These are phyloP conservation scores for Cheilosia soror DNA, from an alignment of 2,888 invertebrate species.

Conservation along the genomic window DNA sequence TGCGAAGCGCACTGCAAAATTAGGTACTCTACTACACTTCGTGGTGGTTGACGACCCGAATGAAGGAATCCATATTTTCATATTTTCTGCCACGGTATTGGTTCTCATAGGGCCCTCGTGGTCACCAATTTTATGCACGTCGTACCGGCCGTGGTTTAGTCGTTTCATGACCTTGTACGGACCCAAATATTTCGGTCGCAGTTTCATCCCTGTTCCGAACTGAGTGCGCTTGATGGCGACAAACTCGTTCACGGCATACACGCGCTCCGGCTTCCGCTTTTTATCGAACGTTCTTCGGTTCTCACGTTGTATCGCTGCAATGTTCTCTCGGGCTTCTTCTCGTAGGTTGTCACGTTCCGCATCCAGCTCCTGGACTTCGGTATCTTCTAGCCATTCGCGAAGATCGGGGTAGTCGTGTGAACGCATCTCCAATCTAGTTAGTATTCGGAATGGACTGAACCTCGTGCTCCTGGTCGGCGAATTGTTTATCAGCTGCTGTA, in stretches of 20 bases:
- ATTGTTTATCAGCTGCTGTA: conserved; percentile 74
- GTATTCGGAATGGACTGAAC: conserved; percentile 24
- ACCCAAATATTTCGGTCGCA: conserved; percentile 45
- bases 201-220: conserved; percentile 42
- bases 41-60: too few species aligned
- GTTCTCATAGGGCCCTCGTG: conserved; percentile 41
- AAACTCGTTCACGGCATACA: conserved; percentile 38
- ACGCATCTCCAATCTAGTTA: conserved; percentile 37
- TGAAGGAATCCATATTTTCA: conserved; percentile 57
- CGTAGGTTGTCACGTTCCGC: conserved; percentile 1
- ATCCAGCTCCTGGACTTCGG: neutral
- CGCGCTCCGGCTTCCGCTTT: conserved; percentile 15
- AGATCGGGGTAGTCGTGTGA: neutral
- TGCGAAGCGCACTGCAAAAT: too few species aligned
- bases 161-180: conserved; percentile 34
- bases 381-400: neutral
- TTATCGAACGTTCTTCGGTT: conserved; percentile 37
- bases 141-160: conserved; percentile 37
- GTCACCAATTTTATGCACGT: conserved; percentile 37
- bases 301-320: conserved; percentile 24
- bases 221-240: conserved; percentile 66
- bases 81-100: conserved; percentile 44
- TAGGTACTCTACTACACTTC: too few species aligned
- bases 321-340: too few species aligned
- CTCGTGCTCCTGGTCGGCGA: conserved; percentile 32